Base-by-base conservation (phyloP, 2,888 invertebrate genomes). In the Caenorhabditis virilis region DNA sequence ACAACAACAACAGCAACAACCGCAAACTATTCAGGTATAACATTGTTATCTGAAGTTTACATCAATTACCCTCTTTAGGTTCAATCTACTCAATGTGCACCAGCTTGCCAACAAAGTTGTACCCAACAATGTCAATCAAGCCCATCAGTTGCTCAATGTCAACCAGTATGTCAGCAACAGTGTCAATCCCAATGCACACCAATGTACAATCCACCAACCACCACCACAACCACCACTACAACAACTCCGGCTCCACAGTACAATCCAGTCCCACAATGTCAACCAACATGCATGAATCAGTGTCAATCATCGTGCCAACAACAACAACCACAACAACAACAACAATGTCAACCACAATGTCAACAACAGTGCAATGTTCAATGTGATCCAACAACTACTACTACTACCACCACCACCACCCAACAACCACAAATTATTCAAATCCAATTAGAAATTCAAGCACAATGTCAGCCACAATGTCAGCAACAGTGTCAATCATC, bases 381-480 rank as follows among this genome's bases (percentile, higher is more conserved):
- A 35, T 66, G 62, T 51, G 51, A 46, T 47, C 9, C 48, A 33
- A 54, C 52, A 35, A 42, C 65, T 20, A 57, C 64, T 18, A 61
- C 58, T 16, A 27, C 23, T 9, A 30, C 50, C 39, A 49, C 38
- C 47, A 48, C 64, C 30, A 58, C 58, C 51, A 54, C 56, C 15
- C 42, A 65, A 27, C 45, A 64, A 47, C n/a, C n/a, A n/a, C n/a
- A n/a, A n/a, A n/a, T n/a, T n/a, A n/a, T n/a, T n/a, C n/a, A n/a
- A n/a, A 61, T 71, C 42, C 51, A 58, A 20, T 61, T 72, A 43
- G 57, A 65, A 27, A 53, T 65, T 42, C 68, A 69, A 52, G 61
- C 62, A 35, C 69, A 70, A 46, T 72, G 72, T 50, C 57, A 63
- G 49, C 69, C 69, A 41, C 68, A 68, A 49, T 73, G 73, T 63